Evolutionary conservation across 1,140 invertebrate genomes (phyloP).

Genomic region (Scaptomyza pallida): DNA sequence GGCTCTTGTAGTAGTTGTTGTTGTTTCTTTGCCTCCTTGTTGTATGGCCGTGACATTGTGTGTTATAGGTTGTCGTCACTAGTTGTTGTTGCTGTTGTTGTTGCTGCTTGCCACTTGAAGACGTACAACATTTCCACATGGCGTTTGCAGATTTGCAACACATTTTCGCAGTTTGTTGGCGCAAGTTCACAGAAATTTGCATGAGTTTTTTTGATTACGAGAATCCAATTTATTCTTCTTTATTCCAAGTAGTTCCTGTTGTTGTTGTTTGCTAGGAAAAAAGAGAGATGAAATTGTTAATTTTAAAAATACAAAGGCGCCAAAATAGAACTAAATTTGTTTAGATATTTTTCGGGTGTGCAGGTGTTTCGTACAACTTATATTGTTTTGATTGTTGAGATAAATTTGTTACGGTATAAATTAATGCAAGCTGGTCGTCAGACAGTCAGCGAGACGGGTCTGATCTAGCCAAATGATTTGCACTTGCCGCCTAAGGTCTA

Average conservation of each 20-base stretch:
- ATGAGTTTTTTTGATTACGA: conserved; percentile 55
- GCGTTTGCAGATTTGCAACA: conserved; percentile 74
- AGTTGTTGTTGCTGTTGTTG: conserved; percentile 15
- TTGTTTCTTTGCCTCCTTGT: neutral
- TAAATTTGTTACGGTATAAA: conserved; percentile 31
- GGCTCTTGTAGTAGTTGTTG: conserved; percentile 7
- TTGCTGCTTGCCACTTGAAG: conserved; percentile 52
- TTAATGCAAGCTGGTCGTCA: conserved; percentile 37
- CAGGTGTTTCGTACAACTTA: conserved; percentile 41
- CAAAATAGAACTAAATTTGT: conserved; percentile 57
- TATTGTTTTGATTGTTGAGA: conserved; percentile 28
- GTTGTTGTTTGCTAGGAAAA: conserved; percentile 47
- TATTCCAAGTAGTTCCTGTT: conserved; percentile 28
- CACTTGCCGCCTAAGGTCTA: conserved; percentile 59
- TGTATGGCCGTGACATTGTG: conserved; percentile 38
- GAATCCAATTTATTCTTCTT: conserved; percentile 21
- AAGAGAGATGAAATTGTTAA: conserved; percentile 63
- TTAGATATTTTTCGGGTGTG: conserved; percentile 30
- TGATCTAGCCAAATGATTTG: conserved; percentile 57
- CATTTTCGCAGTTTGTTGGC: conserved; percentile 68
- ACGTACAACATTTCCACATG: conserved; percentile 65
- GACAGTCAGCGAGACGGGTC: conserved; percentile 32
- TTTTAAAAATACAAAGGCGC: conserved; percentile 70
- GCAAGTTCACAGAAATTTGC: conserved; percentile 68
- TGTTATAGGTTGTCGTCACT: conserved; percentile 17